phyloP scores from a whole-genome alignment of 2,797 vertebrate species.

The Phalanger gymnotis region DNA sequence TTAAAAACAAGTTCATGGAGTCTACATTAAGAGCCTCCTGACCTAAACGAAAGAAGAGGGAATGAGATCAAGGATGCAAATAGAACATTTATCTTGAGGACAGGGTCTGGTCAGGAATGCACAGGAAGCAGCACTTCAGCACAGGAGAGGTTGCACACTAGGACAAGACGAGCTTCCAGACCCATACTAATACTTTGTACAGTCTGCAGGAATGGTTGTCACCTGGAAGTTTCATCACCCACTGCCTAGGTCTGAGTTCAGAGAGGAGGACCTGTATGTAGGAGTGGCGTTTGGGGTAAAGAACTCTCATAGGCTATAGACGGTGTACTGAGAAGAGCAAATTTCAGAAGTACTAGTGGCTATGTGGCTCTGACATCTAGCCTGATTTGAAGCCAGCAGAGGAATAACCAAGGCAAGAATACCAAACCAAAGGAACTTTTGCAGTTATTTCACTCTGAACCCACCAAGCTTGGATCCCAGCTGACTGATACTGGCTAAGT shows the following conservation, averaged over 20 bases:
- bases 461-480: background rate
- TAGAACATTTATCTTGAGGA: background rate
- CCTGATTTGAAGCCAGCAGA: background rate
- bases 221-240: background rate
- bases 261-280: background rate
- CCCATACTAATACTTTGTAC: background rate
- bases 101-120: background rate
- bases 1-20: background rate
- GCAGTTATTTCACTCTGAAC: background rate
- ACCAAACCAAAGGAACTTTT: background rate
- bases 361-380: background rate
- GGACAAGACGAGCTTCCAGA: background rate
- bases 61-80: background rate
- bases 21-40: background rate
- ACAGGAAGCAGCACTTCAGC: background rate
- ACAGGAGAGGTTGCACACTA: background rate
- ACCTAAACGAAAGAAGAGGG: background rate
- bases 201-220: background rate
- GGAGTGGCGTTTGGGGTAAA: background rate
- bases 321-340: background rate
- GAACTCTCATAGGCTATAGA: background rate
- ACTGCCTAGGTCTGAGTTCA: background rate
- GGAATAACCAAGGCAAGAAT: background rate
- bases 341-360: background rate
- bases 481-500: background rate